Base-by-base conservation (phyloP, 2,113 vertebrate species). In the Laticauda colubrina region DNA sequence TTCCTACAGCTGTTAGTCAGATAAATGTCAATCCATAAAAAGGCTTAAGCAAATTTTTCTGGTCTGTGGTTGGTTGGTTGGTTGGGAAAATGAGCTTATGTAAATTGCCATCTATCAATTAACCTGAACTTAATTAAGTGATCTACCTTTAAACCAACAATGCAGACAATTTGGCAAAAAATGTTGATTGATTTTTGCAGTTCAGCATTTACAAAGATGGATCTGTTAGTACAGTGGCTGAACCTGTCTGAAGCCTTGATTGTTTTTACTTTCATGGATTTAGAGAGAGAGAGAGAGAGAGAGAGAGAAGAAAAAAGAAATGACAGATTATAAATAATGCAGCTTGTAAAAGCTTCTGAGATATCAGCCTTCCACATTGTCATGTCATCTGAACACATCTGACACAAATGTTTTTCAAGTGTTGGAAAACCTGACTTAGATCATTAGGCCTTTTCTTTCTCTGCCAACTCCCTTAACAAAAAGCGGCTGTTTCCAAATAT, bases 371-470 rank as follows among this genome's bases (percentile, higher is more conserved):
- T 95, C 86, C 2, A 85, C 94, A n/a, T 90, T 95, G 87, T 87
- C 64, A 45, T 12, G 45, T 93, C 89, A 92, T 20, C 89, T 81
- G 90, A 91, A 93, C 89, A 90, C 21, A 93, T 95, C 59, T 94
- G 89, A 94, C 57, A 93, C 34, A 94, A 95, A 23, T 91, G 87
- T 91, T 95, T 96, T 90, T n/a, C 26, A 94, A 93, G 94, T 94
- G 8, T 93, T 96, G 93, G 87, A 90, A 26, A 93, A 93, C 2
- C 0, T 94, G 88, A 85, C 34, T 96, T 93, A 39, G 0, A 9
- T 96, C 93, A 88, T 95, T 94, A 96, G 96, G 91, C 10, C 23
- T 94, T 96, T 94, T 94, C 34, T 96, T 96, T 94, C 81, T 88
- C 59, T 95, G 91, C 57, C 91, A 95, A 43, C 2, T 96, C 85